Base-by-base conservation (phyloP, 2,113 vertebrate species). In the Rhombomys opimus region DNA sequence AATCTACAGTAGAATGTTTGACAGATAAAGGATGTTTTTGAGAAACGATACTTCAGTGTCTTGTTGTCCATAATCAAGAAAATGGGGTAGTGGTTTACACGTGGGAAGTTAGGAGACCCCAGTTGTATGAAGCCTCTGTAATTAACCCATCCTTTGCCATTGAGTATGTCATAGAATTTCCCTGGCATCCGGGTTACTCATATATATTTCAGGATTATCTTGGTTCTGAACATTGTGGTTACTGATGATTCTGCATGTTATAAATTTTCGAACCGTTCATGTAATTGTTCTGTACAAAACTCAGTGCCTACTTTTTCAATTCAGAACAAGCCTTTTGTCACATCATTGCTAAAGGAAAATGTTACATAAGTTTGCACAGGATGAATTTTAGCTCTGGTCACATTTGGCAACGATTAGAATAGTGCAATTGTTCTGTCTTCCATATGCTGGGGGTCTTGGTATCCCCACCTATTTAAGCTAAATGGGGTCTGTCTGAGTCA, bases 31-130 rank as follows among this genome's bases (percentile, higher is more conserved):
- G 78, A 38, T 7, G 30, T 82, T 87, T 76, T 59, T 59, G 23
- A 82, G 7, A 57, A 76, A 68, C 87, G 6, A 72, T 25, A 84
- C 9, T 87, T 86, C 65, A 57, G 35, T 75, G 82, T 41, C 32
- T 88, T 38, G 2, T 90, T 89, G 35, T 93, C 23, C 27, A 91
- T 25, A 94, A 93, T 84, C 73, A 95, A 50, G 93, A 67, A 63
- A 92, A 30, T 57, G 87, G 54, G 5, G 14, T 4, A 35, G 12
- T 68, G 50, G 41, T 68, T 14, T 89, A 52, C 15, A 35, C n/a
- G 32, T 12, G 57, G 20, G 22, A 85, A 91, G 13, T 89, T 30
- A 90, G 67, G 32, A 97, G 41, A 25, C 2, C 1, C 41, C 30
- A 25, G 18, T 77, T 50, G 27, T 23, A 13, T 68, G 23, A 67